Evolutionary conservation across 2,113 vertebrate genomes (phyloP).

Genomic region (Laticauda laticaudata): DNA sequence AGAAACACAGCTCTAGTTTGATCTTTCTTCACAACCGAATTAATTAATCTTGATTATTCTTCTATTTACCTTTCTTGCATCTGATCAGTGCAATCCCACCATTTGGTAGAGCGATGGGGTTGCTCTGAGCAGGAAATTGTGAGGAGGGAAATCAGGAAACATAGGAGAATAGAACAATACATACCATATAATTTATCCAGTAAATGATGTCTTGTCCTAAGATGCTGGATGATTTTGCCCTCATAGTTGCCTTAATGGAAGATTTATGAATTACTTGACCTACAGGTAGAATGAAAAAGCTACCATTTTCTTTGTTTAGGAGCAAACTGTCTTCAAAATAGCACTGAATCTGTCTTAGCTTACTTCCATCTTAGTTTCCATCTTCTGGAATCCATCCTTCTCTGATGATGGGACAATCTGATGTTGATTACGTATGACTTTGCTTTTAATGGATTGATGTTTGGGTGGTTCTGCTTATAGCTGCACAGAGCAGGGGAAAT

Average conservation of each 20-base stretch:
- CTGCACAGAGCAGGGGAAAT: not conserved
- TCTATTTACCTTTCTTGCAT: not conserved
- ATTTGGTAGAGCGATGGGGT: not conserved
- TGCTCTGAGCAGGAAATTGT: not conserved
- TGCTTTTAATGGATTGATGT: not conserved
- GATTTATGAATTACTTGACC: not conserved
- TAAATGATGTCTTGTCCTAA: not conserved
- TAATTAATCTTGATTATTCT: not conserved
- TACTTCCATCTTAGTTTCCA: not conserved
- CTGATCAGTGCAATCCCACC: not conserved
- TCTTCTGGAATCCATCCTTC: not conserved
- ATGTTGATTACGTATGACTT: not conserved
- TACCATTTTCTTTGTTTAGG: not conserved
- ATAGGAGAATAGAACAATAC: not conserved
- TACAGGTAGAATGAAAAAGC: not conserved
- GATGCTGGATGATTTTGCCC: not conserved
- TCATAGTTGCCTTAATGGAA: not conserved
- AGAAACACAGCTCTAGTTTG: not conserved
- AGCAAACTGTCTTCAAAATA: not conserved
- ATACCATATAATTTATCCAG: not conserved
- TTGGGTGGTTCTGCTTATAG: not conserved
- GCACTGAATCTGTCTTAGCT: not conserved
- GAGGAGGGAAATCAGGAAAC: not conserved
- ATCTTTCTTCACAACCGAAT: not conserved
- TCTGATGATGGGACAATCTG: not conserved